A percentile compares a stretch with the other conserved stretches of the same genome.
Conservation (phyloP, 2,113 vertebrate species). For the Hippocampus zosterae region DNA sequence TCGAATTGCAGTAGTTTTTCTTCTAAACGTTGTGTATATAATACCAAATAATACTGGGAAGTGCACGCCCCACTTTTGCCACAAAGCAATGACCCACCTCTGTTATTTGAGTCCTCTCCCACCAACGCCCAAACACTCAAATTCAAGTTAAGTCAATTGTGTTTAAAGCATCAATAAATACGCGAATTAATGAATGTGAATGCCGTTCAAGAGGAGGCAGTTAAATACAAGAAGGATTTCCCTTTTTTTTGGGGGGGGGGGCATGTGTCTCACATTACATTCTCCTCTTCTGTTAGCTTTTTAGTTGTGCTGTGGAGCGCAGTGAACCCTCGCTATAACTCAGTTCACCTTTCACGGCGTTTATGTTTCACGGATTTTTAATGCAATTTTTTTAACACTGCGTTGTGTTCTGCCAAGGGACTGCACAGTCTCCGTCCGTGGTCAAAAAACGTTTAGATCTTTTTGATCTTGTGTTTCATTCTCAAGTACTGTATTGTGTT, state of each 20-base stretch:
- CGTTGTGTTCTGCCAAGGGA: too few species aligned
- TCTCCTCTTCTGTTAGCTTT: background rate
- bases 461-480: too few species aligned
- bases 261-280: background rate
- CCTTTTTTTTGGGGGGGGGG: background rate
- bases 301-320: background rate
- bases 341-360: too few species aligned
- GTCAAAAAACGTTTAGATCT: too few species aligned
- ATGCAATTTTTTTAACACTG: too few species aligned
- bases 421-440: too few species aligned
- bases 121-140: background rate
- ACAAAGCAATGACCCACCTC: slow-evolving; percentile 44
- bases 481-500: too few species aligned
- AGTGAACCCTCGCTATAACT: too few species aligned
- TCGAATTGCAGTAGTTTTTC: too few species aligned
- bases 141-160: background rate
- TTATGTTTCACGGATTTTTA: too few species aligned
- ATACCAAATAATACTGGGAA: slow-evolving; percentile 7
- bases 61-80: background rate
- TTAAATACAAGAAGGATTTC: background rate
- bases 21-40: too few species aligned
- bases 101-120: slow-evolving; percentile 24
- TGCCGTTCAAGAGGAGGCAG: background rate
- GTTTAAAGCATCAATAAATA: background rate
- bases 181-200: background rate